Evolutionary conservation across 2,797 vertebrate species (phyloP).

Genomic region (Podarcis siculus): DNA sequence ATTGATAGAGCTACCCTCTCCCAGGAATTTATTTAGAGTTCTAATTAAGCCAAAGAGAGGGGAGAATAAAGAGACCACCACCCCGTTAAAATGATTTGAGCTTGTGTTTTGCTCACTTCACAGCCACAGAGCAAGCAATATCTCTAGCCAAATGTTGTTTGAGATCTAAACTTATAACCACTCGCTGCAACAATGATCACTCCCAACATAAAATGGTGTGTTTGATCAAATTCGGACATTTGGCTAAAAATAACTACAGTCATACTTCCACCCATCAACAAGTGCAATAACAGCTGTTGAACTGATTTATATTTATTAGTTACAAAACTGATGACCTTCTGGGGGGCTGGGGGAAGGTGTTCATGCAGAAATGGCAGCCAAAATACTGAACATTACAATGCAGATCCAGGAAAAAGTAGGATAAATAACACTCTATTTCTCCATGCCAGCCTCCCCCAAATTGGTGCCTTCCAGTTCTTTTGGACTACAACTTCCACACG

Average conservation of each 20-base stretch:
- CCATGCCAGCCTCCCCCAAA: background rate
- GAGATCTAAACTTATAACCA: background rate
- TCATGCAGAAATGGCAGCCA: background rate
- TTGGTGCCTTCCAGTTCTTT: no score
- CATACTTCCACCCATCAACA: background rate
- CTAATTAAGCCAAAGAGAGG: background rate
- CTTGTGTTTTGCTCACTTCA: background rate
- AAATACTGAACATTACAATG: background rate
- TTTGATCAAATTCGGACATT: background rate
- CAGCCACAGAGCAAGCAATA: background rate
- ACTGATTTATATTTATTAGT: background rate
- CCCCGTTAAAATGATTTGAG: background rate
- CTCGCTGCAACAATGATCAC: background rate
- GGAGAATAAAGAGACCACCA: background rate
- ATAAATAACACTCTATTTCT: background rate
- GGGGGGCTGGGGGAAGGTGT: no score
- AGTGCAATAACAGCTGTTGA: background rate
- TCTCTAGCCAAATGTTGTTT: background rate
- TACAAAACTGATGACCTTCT: background rate
- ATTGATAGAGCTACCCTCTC: background rate
- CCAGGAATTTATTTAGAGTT: background rate
- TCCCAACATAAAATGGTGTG: background rate
- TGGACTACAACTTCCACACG: no score
- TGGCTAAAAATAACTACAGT: background rate
- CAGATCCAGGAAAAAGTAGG: background rate